Percentiles rank a stretch among this genome's conserved stretches.
phyloP scores from a whole-genome alignment of 2,888 invertebrate genomes.

The Ditylenchus weischeri region DNA sequence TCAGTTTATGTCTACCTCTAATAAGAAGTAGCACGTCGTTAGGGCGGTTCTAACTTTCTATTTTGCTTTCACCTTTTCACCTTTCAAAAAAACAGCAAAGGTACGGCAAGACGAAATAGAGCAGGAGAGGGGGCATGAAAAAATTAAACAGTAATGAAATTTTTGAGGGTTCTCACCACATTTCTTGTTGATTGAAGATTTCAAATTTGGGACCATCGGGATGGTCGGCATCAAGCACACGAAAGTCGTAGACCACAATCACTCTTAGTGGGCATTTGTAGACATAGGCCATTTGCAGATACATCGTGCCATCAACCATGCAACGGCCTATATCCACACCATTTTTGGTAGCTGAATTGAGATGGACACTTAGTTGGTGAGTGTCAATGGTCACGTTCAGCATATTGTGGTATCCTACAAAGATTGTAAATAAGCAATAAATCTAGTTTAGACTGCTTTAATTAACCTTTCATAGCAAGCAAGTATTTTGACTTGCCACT shows the following conservation, averaged over 20 bases:
- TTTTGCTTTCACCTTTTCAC: too few species aligned
- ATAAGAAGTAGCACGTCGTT: too few species aligned
- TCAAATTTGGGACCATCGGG: constrained; percentile 15
- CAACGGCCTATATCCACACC: constrained; percentile 12
- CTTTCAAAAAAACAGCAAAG: too few species aligned
- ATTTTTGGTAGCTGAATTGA: constrained; percentile 10
- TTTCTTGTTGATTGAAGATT: constrained; percentile 18
- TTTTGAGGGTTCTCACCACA: constrained; percentile 7
- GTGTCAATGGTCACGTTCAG: constrained; percentile 17
- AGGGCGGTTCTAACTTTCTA: too few species aligned
- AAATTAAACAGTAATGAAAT: not conserved
- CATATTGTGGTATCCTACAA: constrained; percentile 24
- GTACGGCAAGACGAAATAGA: too few species aligned
- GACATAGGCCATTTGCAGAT: constrained; percentile 14
- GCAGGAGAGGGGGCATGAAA: too few species aligned
- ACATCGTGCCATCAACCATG: constrained; percentile 17
- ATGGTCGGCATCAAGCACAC: constrained; percentile 15
- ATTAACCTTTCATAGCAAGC: constrained; percentile 20
- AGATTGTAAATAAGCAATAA: not conserved
- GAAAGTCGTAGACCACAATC: constrained; percentile 19
- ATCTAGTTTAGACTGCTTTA: not conserved
- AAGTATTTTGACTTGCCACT: constrained; percentile 15
- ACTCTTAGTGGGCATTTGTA: constrained; percentile 19
- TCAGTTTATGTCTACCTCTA: too few species aligned
- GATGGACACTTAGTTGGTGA: constrained; percentile 18